phyloP scores from a whole-genome alignment of 1,140 invertebrate species.

The Tribolium castaneum region DNA sequence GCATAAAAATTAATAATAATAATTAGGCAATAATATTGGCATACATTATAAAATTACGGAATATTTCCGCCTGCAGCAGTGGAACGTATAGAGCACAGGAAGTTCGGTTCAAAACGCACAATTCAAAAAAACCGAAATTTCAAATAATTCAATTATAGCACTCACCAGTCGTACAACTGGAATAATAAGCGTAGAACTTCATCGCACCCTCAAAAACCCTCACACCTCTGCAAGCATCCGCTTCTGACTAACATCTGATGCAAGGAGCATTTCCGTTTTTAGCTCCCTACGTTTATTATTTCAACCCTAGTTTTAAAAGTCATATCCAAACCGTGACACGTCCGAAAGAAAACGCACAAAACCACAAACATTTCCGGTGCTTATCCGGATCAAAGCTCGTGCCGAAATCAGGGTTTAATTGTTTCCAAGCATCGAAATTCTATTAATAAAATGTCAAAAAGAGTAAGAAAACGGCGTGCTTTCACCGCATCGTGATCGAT shows the following conservation, averaged over 20 bases:
- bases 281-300: slow-evolving; percentile 29
- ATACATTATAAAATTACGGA: not conserved
- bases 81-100: not conserved
- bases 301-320: slow-evolving; percentile 26
- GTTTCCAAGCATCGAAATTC: slow-evolving; percentile 1
- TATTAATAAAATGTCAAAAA: slow-evolving; percentile 26
- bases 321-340: slow-evolving; percentile 11
- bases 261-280: slow-evolving; percentile 25
- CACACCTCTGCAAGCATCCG: slow-evolving; percentile 2
- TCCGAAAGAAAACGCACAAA: slow-evolving; percentile 12
- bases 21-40: slow-evolving; percentile 21
- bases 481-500: slow-evolving; percentile 8
- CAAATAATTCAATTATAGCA: not conserved
- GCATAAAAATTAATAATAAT: slow-evolving; percentile 7
- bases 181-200: slow-evolving; percentile 7
- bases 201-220: not conserved
- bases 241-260: not conserved
- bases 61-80: not conserved
- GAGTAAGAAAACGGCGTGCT: slow-evolving; percentile 2
- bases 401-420: not conserved
- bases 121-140: not conserved
- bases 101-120: slow-evolving; percentile 1
- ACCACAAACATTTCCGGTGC: slow-evolving; percentile 23
- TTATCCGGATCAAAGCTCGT: slow-evolving; percentile 1
- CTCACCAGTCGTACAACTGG: slow-evolving; percentile 13